Base-by-base conservation (phyloP, 2,113 vertebrate genomes). In the Halcyon senegalensis region DNA sequence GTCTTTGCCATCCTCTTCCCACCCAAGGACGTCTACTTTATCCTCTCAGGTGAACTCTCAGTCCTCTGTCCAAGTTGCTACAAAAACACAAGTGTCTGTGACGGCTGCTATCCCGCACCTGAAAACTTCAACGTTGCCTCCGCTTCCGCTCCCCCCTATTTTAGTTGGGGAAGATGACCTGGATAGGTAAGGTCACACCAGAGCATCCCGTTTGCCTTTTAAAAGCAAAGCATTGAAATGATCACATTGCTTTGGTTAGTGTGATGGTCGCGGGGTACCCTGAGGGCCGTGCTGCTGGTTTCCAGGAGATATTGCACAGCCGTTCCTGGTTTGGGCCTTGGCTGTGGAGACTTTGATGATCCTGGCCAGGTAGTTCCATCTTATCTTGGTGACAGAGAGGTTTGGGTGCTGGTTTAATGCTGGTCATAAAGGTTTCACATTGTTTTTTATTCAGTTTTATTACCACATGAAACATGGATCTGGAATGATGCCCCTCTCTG, bases 71-170 rank as follows among this genome's bases (percentile, higher is more conserved):
- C 98, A 98, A 60, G 95, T 98, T 16, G 98, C 98, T 86, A 76
- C 98, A 92, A 99, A 99, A 83, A 93, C 97, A 75, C 98, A 98
- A 93, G 93, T 97, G 72, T 97, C 97, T 89, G 94, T 98, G 91
- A 98, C 98, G 55, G 98, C 98, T 96, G 98, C 98, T 97, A 97
- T 98, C 56, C 98, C 98, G 30, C 97, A 99, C 79, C 97, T 99
- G 97, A 99, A 99, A 98, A 99, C 99, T 13, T 99, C 99, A 70
- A 99, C 99, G 3, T 97, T 99, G 96, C 99, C 99, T 86, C 99
- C 98, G 46, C 98, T 99, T 66, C 99, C 99, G 35, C 97, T 99
- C 56, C 99, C 99, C 41, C 99, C 99, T 43, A 83, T 98, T 95
- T 98, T 99, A 96, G 98, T 98, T 94, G 99, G 99, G 97, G 99